Base-by-base conservation (phyloP, 2,113 vertebrate species). In the Psophia crepitans region DNA sequence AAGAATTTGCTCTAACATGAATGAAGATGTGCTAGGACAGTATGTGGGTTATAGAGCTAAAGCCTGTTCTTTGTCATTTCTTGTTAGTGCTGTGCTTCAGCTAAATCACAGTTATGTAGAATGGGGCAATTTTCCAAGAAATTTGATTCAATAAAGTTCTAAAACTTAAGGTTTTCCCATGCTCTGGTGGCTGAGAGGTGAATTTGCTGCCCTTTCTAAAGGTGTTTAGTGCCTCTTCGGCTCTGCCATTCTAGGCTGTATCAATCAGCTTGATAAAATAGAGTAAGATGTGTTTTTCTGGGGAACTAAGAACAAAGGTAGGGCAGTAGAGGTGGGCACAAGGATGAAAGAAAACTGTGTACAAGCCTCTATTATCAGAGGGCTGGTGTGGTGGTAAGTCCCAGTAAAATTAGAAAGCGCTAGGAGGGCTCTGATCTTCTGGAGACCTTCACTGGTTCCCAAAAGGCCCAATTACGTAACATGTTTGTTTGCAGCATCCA, bases 381-480 rank as follows among this genome's bases (percentile, higher is more conserved):
- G 24, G 4, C 24, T 74, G 54, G 20, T 51, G 83, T 88, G 68
- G 53, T 84, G 57, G 81, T 75, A 84, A 91, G 81, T 71, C 51
- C 51, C 37, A 68, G 63, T 70, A 92, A 92, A 95, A 96, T 90
- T 63, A 87, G 84, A 83, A 88, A 90, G 84, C 1, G 0, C 61
- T 88, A 61, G 49, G 87, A 94, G 73, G 48, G 48, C 64, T 71
- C 68, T 73, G 79, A 64, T 94, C 69, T 88, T 93, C 65, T 89
- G 87, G 77, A 97, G 91, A 91, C 41, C 63, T 95, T 89, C 70
- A 64, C 60, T 10, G 10, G 44, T 60, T 90, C 92, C 90, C 76
- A 51, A 58, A 71, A 87, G 69, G 82, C 79, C 76, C 51, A 41
- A 24, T 96, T 97, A 93, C 2, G 2, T 96, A 96, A 95, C 39